Conservation (phyloP, 2,888 invertebrate species). For the Thumatha senex region DNA sequence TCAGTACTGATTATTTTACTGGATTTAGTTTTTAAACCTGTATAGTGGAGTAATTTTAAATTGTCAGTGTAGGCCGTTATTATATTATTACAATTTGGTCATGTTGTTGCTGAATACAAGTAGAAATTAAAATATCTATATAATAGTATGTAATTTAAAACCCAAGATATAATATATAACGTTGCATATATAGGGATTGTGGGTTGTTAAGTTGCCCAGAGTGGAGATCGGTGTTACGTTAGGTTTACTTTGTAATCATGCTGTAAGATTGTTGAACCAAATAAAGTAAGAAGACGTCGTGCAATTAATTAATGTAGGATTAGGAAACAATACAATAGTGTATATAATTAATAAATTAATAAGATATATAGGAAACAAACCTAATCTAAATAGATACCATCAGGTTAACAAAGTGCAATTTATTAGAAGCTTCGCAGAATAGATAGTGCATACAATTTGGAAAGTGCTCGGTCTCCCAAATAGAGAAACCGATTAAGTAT, state of each 20-base stretch:
- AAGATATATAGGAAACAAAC: constrained; percentile 13
- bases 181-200: constrained; percentile 21
- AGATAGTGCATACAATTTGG: constrained; percentile 52
- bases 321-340: constrained; percentile 26
- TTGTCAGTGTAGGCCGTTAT: constrained; percentile 43
- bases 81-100: constrained; percentile 73
- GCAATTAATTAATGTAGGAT: constrained; percentile 40
- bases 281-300: constrained; percentile 43
- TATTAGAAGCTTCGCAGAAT: constrained; percentile 45
- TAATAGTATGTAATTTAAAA: constrained; percentile 20
- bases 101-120: constrained; percentile 63
- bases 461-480: constrained; percentile 50
- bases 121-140: constrained; percentile 35
- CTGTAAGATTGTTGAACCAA: constrained; percentile 35
- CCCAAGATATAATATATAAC: constrained; percentile 27
- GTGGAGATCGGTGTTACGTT: constrained; percentile 25
- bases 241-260: constrained; percentile 49
- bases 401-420: constrained; percentile 42
- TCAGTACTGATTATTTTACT: constrained; percentile 30
- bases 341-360: constrained; percentile 28
- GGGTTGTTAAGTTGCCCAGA: constrained; percentile 33
- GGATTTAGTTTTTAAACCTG: constrained; percentile 20
- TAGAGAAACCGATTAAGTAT: constrained; percentile 52
- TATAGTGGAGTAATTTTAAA: constrained; percentile 24
- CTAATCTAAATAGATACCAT: constrained; percentile 24